Percentiles rank a stretch among this genome's conserved stretches.
Evolutionary conservation across 2,797 vertebrate genomes (phyloP).

Genomic region (Lepilemur ruficaudatus): DNA sequence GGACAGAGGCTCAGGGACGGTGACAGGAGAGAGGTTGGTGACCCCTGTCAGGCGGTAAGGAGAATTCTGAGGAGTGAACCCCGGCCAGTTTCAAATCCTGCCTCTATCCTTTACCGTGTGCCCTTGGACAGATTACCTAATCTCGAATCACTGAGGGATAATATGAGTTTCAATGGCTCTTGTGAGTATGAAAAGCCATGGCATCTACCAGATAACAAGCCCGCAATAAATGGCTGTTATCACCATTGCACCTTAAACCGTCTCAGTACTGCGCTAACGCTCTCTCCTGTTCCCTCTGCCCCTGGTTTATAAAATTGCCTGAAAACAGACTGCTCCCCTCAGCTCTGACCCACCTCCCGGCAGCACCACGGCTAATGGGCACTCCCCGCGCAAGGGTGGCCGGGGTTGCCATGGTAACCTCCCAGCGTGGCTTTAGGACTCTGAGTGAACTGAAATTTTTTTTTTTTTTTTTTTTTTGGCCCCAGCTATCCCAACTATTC

Average conservation of each 20-base stretch:
- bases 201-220: background rate
- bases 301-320: background rate
- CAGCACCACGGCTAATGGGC: background rate
- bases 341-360: background rate
- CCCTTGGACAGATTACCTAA: background rate
- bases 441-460: background rate
- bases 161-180: background rate
- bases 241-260: background rate
- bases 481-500: background rate
- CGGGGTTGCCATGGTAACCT: constrained; percentile 60
- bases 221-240: background rate
- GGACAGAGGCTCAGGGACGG: background rate
- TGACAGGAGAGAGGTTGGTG: background rate
- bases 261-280: background rate
- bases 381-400: rapidly evolving
- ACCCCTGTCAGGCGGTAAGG: rapidly evolving
- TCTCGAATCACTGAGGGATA: background rate
- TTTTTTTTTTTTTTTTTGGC: background rate
- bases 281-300: background rate
- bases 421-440: background rate
- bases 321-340: background rate
- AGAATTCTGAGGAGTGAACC: background rate
- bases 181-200: background rate
- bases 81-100: background rate
- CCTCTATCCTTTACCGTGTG: background rate